These are phyloP conservation scores for Spheniscus mendiculus DNA, from an alignment of 2,113 vertebrate species.

Conservation along the genomic window DNA sequence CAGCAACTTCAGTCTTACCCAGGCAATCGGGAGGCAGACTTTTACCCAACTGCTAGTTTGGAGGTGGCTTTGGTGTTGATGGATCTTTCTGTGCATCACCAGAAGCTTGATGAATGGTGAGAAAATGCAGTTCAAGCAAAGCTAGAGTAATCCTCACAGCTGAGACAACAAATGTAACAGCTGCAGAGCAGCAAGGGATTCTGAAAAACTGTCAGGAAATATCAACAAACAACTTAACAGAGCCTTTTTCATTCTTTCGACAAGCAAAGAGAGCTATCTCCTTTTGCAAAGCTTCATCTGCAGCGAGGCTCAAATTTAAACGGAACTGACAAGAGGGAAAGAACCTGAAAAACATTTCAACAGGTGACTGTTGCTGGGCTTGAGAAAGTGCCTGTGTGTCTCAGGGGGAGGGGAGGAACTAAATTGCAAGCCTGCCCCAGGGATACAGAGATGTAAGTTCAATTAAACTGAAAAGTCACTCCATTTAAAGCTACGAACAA, in stretches of 20 bases:
- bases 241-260: background rate
- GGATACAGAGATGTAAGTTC: background rate
- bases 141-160: slow-evolving; percentile 50
- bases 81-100: slow-evolving; percentile 41
- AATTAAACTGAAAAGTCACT: slow-evolving; percentile 34
- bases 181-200: slow-evolving; percentile 48
- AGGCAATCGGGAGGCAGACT: background rate
- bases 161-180: slow-evolving; percentile 63
- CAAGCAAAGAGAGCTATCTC: background rate
- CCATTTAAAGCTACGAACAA: background rate
- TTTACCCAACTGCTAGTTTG: background rate
- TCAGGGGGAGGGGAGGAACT: background rate
- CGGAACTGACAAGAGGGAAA: background rate
- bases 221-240: slow-evolving; percentile 50
- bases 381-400: background rate
- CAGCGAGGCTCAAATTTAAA: background rate
- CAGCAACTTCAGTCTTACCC: background rate
- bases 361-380: slow-evolving; percentile 16
- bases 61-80: slow-evolving; percentile 48
- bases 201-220: slow-evolving; percentile 33
- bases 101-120: slow-evolving; percentile 46
- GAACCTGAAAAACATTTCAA: background rate
- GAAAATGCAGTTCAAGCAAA: slow-evolving; percentile 44
- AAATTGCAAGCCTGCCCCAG: background rate
- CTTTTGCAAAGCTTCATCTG: background rate